Evolutionary conservation across 2,797 vertebrate genomes (phyloP), one percentile per base, ranked within the genome.

Genomic region (Nothura maculosa): DNA sequence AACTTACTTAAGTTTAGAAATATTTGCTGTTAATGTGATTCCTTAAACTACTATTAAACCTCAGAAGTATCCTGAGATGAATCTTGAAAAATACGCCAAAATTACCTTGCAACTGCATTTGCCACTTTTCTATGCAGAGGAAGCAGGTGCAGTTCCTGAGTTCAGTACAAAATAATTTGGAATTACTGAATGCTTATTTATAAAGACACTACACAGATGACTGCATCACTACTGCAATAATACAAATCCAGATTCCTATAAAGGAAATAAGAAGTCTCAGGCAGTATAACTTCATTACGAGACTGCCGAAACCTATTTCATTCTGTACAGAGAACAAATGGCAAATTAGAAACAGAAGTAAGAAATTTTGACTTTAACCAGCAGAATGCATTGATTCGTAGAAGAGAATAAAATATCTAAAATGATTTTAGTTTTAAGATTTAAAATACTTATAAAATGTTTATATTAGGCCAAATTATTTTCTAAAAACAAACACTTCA

Each of bases 31-130:
- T 76, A 60, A 60, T 4, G 27, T 11, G 63, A 85, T 47, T 73
- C 38, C 38, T 89, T 89, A 86, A 92, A 76, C 50, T 40, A 73
- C 9, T 28, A 81, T 93, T 80, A 85, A 93, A 81, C 27, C 72
- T 80, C 73, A 89, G 52, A 72, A 88, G 38, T 79, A 86, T 90
- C 87, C 34, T 86, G 38, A 34, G 52, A 76, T n/a, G 43, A 91
- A 50, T 79, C 94, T 83, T 87, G 47, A 87, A 74, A 43, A 18
- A 16, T 74, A 15, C 27, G 38, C n/a, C 80, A 55, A 92, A 79
- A 84, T 54, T 79, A 81, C 30, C 48, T 64, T 84, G 79, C n/a
- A 25, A 20, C 58, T 87, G 75, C 27, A 91, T 52, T 92, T 95
- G 85, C 24, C 57, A 73, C 68, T 92, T 94, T 64, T 77, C 63